Conservation (phyloP, 2,888 invertebrate species). For the Drosophila helvetica region DNA sequence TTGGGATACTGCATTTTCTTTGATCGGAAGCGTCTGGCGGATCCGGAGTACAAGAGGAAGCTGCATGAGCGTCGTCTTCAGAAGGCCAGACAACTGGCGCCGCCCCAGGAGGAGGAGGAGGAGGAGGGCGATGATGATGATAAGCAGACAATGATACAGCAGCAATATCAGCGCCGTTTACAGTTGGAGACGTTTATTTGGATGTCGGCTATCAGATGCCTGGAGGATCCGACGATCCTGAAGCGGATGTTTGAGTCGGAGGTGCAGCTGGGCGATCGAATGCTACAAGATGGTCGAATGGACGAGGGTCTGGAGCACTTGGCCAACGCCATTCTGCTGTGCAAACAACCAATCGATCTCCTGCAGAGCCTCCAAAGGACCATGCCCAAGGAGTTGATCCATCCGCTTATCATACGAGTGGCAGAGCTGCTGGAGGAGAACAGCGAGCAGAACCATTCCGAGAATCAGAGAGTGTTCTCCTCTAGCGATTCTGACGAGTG, state of each 20-base stretch:
- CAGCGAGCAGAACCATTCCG: neutral
- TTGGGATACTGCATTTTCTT: constrained; percentile 53
- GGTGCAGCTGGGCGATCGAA: constrained; percentile 29
- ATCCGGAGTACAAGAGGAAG: constrained; percentile 47
- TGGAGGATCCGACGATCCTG: neutral
- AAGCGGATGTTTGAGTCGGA: constrained; percentile 24
- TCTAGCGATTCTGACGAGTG: neutral
- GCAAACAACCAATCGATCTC: constrained; percentile 20
- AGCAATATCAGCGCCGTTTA: too few relatives aligned
- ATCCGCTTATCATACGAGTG: constrained; percentile 12
- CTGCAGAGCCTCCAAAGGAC: constrained; percentile 12
- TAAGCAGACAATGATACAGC: neutral
- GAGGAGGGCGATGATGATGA: too few relatives aligned
- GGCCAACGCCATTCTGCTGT: constrained; percentile 41
- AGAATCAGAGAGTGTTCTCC: neutral
- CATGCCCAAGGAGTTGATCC: constrained; percentile 19
- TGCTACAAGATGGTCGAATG: constrained; percentile 22
- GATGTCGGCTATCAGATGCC: neutral
- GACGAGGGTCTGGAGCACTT: constrained; percentile 35
- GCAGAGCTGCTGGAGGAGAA: neutral
- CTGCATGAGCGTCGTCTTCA: constrained; percentile 39
- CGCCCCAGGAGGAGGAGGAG: neutral
- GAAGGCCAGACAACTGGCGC: neutral
- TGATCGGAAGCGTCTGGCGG: constrained; percentile 48
- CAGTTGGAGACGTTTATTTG: neutral